Percentiles rank a stretch among this genome's conserved stretches.
phyloP scores from a whole-genome alignment of 2,797 vertebrate species.

The Xenentodon cancila region DNA sequence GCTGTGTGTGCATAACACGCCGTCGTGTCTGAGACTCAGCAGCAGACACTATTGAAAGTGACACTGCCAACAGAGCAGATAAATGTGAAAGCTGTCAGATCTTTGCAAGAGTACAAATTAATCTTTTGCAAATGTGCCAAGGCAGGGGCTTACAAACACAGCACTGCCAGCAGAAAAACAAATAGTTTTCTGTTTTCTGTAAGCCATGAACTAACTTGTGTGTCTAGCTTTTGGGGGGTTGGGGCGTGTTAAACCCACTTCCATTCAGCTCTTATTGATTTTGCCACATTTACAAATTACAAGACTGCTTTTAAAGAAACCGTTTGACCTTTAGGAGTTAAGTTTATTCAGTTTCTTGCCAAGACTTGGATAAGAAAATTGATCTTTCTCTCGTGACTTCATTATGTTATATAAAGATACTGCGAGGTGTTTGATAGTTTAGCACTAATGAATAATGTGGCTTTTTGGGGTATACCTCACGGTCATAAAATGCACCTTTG shows the following conservation, averaged over 20 bases:
- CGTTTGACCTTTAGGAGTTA: too few species aligned
- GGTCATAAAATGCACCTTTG: too few species aligned
- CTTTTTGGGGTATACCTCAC: too few species aligned
- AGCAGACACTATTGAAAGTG: slow-evolving; percentile 24
- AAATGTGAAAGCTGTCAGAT: slow-evolving; percentile 47
- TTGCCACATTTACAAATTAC: slow-evolving; percentile 2
- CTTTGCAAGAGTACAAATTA: slow-evolving; percentile 24
- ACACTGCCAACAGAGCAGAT: slow-evolving; percentile 34
- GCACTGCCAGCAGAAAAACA: slow-evolving; percentile 8
- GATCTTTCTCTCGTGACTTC: too few species aligned
- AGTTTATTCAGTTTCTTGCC: too few species aligned
- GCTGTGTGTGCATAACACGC: slow-evolving; percentile 19
- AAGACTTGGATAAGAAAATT: too few species aligned
- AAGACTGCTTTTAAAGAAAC: background rate
- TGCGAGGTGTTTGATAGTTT: too few species aligned
- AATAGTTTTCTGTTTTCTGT: slow-evolving; percentile 5
- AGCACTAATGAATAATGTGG: too few species aligned
- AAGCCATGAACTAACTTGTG: background rate
- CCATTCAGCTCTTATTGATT: slow-evolving; percentile 4
- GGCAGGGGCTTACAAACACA: background rate
- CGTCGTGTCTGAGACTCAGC: slow-evolving; percentile 17
- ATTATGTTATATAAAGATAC: too few species aligned
- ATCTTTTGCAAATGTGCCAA: slow-evolving; percentile 30
- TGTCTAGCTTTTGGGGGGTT: too few species aligned
- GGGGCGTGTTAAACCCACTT: background rate